Evolutionary conservation across 2,888 invertebrate species (phyloP), one percentile per base, ranked within the genome.

Genomic region (Phyto melanocephala): DNA sequence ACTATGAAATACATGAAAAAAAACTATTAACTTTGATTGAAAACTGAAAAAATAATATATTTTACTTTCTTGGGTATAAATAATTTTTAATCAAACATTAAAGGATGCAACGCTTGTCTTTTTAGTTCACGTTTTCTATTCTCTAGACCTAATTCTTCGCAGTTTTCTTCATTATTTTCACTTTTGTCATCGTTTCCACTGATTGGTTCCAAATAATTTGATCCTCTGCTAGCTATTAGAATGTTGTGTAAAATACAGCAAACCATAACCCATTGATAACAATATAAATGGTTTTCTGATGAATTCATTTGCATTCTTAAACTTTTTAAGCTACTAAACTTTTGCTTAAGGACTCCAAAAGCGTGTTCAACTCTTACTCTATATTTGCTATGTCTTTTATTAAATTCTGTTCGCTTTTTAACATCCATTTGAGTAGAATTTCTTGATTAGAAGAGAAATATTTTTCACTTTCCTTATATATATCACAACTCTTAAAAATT

Each of bases 341-440:
- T 62, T 45, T 62, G n/a, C 6, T 62, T 62, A 7, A 24, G 24
- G 1, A 17, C n/a, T 2, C 42, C n/a, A n/a, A n/a, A n/a, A n/a
- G n/a, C n/a, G n/a, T n/a, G n/a, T n/a, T n/a, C n/a, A n/a, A n/a
- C n/a, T 62, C 60, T 17, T 5, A 62, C 60, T 42, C 60, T 62
- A 10, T 63, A 63, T 8, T 11, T 15, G 45, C 45, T 63, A 13
- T 47, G 47, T 65, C n/a, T n/a, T n/a, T n/a, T n/a, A n/a, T n/a
- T n/a, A n/a, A n/a, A n/a, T n/a, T n/a, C n/a, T n/a, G 7, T 65
- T 33, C 50, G 15, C 33, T 28, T 63, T 15, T 1, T 3, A 3
- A 13, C 5, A 20, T 65, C 63, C 63, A 50, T 65, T 65, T 63
- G 62, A 28, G 47, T 47, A 33, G 47, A 65, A 47, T 50, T 65